These are phyloP conservation scores for Hydrochoerus hydrochaeris DNA, from an alignment of 2,113 vertebrate species.

Conservation along the genomic window DNA sequence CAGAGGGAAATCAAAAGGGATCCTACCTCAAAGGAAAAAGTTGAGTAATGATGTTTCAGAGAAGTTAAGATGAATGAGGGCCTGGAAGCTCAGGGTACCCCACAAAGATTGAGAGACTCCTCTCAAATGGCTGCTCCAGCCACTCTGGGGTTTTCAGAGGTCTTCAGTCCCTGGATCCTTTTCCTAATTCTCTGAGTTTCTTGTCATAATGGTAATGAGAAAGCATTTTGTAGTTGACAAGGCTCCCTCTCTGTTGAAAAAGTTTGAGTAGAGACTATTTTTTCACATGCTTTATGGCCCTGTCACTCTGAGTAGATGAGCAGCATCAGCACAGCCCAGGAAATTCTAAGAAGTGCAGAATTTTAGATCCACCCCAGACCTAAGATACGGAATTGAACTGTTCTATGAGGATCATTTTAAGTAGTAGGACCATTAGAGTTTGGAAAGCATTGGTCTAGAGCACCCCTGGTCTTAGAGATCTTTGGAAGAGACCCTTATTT, in stretches of 20 bases:
- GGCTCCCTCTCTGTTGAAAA: neutral
- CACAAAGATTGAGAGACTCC: neutral
- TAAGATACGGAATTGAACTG: neutral
- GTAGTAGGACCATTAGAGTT: neutral
- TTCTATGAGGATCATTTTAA: neutral
- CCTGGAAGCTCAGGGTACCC: neutral
- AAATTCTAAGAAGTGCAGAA: neutral
- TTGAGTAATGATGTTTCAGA: neutral
- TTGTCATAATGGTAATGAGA: neutral
- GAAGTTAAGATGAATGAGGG: neutral
- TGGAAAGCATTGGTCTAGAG: neutral
- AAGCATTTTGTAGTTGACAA: neutral
- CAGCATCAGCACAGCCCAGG: neutral
- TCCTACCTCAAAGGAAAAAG: neutral
- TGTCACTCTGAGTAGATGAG: neutral
- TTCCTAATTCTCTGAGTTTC: neutral
- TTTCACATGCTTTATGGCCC: neutral
- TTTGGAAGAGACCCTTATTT: neutral
- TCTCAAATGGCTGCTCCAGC: neutral
- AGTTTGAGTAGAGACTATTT: neutral
- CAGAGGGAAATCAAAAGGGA: neutral
- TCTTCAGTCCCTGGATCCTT: neutral
- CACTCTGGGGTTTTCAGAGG: neutral
- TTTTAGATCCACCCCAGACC: neutral
- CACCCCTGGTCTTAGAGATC: neutral